A percentile compares a stretch with the other conserved stretches of the same genome.
Conservation (phyloP, 2,888 invertebrate genomes). For the Boloria euphrosyne region DNA sequence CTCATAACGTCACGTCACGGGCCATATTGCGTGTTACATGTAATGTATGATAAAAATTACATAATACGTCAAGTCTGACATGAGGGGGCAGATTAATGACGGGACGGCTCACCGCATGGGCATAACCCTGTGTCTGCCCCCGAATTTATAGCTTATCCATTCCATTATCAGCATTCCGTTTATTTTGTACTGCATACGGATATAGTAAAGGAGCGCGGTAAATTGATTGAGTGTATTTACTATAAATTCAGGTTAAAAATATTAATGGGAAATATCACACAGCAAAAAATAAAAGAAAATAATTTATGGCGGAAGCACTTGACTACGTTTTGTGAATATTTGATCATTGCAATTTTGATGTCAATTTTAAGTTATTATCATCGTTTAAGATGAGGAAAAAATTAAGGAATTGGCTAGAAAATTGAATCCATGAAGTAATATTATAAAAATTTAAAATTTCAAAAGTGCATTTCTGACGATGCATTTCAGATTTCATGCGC, state of each 20-base stretch:
- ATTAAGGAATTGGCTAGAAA: constrained; percentile 32
- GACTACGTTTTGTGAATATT: not conserved
- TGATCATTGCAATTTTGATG: not conserved
- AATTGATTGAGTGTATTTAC: constrained; percentile 35
- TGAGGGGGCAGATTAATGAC: constrained; percentile 68
- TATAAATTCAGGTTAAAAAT: constrained; percentile 18
- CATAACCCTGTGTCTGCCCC: constrained; percentile 51
- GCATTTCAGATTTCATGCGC: constrained; percentile 49
- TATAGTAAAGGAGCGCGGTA: constrained; percentile 22
- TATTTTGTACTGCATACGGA: constrained; percentile 46
- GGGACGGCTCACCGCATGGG: constrained; percentile 55
- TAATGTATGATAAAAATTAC: constrained; percentile 62
- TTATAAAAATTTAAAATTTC: constrained; percentile 44
- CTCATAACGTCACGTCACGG: constrained; percentile 30
- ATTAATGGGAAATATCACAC: constrained; percentile 25
- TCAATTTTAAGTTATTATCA: not conserved
- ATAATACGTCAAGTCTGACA: constrained; percentile 65
- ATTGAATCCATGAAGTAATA: constrained; percentile 37
- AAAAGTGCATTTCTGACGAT: constrained; percentile 42
- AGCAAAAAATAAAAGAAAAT: constrained; percentile 1
- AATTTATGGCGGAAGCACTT: not conserved
- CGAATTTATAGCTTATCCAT: constrained; percentile 68
- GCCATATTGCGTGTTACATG: constrained; percentile 41
- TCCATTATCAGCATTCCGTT: constrained; percentile 58
- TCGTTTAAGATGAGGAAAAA: not conserved